phyloP scores from a whole-genome alignment of 2,888 invertebrate genomes.

The Cheilosia variabilis region DNA sequence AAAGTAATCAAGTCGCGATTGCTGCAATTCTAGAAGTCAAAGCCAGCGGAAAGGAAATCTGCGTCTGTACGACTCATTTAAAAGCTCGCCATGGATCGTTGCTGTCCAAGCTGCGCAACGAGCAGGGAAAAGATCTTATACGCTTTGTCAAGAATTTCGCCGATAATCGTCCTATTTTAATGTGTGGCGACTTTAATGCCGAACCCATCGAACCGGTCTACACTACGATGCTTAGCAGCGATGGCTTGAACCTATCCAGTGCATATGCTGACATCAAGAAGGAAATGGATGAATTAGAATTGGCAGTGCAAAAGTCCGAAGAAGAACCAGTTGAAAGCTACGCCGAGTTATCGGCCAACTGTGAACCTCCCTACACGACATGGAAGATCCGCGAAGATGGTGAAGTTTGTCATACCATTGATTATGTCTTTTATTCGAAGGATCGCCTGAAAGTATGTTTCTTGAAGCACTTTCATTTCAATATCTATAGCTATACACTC shows the following conservation, averaged over 20 bases:
- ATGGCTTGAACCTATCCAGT: constrained; percentile 84
- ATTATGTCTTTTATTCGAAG: constrained; percentile 89
- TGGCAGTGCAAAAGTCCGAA: constrained; percentile 31
- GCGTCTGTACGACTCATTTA: constrained; percentile 89
- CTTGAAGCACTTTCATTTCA: neutral
- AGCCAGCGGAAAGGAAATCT: constrained; percentile 86
- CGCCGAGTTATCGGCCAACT: constrained; percentile 78
- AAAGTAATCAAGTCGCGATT: constrained; percentile 89
- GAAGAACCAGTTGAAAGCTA: constrained; percentile 70
- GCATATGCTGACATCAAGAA: constrained; percentile 84
- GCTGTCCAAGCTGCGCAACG: constrained; percentile 87
- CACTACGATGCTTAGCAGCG: constrained; percentile 85
- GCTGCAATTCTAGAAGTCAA: constrained; percentile 85
- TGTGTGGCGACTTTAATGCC: constrained; percentile 92
- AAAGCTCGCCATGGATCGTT: constrained; percentile 89
- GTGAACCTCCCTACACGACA: constrained; percentile 89
- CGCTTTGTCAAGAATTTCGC: constrained; percentile 85
- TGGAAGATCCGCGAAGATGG: constrained; percentile 90
- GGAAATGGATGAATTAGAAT: constrained; percentile 75
- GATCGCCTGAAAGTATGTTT: constrained; percentile 85
- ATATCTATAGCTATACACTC: neutral
- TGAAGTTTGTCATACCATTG: constrained; percentile 89
- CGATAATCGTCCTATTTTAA: constrained; percentile 85
- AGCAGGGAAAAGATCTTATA: constrained; percentile 88
- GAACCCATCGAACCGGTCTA: constrained; percentile 90